Conservation (phyloP, 2,113 vertebrate genomes). For the Rhegmatorhina hoffmannsi region DNA sequence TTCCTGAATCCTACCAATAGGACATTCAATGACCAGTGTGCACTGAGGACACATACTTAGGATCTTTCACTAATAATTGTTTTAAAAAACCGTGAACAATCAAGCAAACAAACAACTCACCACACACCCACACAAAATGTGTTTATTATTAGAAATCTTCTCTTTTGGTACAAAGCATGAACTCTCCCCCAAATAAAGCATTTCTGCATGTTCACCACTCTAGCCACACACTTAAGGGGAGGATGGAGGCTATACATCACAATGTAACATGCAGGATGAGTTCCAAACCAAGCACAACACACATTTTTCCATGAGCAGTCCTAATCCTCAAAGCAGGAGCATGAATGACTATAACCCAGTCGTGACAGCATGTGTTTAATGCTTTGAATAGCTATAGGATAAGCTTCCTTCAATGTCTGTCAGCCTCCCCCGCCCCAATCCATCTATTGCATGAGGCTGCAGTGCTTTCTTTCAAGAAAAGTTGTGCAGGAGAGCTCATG, state of each 20-base stretch:
- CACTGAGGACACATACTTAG: background rate
- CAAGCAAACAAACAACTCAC: slow-evolving; percentile 50
- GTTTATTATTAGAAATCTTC: slow-evolving; percentile 57
- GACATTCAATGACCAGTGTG: background rate
- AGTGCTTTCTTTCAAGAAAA: background rate
- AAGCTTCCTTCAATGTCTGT: background rate
- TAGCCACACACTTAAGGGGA: slow-evolving; percentile 26
- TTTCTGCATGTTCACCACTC: slow-evolving; percentile 40
- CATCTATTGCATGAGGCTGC: background rate
- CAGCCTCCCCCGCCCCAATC: background rate
- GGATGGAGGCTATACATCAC: slow-evolving; percentile 35
- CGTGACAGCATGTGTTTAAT: background rate
- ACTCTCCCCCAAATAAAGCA: background rate
- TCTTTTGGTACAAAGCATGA: background rate
- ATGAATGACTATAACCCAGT: background rate
- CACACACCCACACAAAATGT: slow-evolving; percentile 51
- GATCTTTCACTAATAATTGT: slow-evolving; percentile 3
- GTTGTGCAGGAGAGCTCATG: background rate
- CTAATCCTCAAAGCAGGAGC: slow-evolving; percentile 30
- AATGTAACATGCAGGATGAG: background rate
- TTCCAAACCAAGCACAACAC: slow-evolving; percentile 47
- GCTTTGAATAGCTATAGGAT: background rate
- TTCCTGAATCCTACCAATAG: background rate
- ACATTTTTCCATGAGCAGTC: slow-evolving; percentile 24
- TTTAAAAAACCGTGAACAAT: background rate